Percentiles rank a stretch among this genome's conserved stretches.
These are phyloP conservation scores for Epinephelus coioides DNA, from an alignment of 2,797 vertebrate species.

Conservation along the genomic window DNA sequence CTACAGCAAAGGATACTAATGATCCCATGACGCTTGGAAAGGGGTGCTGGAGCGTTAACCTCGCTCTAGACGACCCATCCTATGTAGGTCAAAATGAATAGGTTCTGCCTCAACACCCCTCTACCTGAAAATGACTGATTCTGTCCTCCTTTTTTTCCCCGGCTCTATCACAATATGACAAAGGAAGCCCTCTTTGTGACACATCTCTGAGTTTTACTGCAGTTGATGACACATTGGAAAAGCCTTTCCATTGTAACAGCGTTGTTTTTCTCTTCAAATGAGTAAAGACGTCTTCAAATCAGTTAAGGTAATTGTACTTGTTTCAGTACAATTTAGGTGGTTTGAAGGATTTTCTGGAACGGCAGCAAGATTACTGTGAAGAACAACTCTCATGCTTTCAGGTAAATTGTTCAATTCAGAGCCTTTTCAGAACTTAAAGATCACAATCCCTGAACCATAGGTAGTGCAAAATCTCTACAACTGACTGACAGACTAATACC, in stretches of 20 bases:
- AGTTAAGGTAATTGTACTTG: constrained; percentile 19
- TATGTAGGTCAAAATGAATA: constrained; percentile 85
- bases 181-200: constrained; percentile 47
- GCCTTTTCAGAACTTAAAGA: constrained; percentile 10
- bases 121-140: constrained; percentile 78
- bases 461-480: background rate
- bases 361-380: background rate
- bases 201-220: constrained; percentile 45
- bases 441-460: background rate
- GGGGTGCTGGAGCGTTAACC: constrained; percentile 77
- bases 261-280: constrained; percentile 8
- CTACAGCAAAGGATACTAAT: constrained; percentile 74
- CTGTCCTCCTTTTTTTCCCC: constrained; percentile 67
- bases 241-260: constrained; percentile 21
- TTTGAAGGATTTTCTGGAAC: constrained; percentile 36
- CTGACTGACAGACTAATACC: background rate
- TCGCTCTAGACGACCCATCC: constrained; percentile 71
- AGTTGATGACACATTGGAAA: constrained; percentile 14
- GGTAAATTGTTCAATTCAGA: constrained; percentile 25
- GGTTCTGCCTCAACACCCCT: constrained; percentile 77
- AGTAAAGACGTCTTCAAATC: constrained; percentile 20
- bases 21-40: constrained; percentile 75
- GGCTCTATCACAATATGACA: constrained; percentile 56
- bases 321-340: constrained; percentile 37
- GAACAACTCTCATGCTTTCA: constrained; percentile 10